Percentiles rank a stretch among this genome's conserved stretches.
phyloP scores from a whole-genome alignment of 2,113 vertebrate genomes.

The Lamprotornis superbus region DNA sequence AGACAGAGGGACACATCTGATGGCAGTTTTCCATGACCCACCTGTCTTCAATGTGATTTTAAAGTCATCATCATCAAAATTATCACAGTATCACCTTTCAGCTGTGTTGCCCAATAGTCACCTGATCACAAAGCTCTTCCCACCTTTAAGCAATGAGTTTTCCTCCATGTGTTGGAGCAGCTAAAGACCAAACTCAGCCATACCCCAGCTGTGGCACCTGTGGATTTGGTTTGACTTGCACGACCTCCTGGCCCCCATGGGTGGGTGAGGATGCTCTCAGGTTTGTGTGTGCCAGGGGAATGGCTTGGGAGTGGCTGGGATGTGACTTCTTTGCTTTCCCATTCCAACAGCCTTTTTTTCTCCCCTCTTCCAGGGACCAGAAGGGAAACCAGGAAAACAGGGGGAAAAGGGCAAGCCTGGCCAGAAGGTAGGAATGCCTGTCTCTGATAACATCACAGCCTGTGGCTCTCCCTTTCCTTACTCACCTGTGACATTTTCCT shows the following conservation, averaged over 20 bases:
- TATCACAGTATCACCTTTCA: not conserved
- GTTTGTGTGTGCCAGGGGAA: not conserved
- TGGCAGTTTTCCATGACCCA: not conserved
- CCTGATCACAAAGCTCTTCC: not conserved
- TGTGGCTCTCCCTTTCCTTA: not conserved
- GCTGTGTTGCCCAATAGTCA: not conserved
- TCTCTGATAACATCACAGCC: not conserved
- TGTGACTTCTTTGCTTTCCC: not conserved
- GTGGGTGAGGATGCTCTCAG: not conserved
- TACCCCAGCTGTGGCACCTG: not conserved
- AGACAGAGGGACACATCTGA: not conserved
- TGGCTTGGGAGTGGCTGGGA: not conserved
- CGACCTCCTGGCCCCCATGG: not conserved
- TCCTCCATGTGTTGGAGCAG: not conserved
- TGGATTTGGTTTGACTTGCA: not conserved
- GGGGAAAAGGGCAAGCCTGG: slow-evolving; percentile 90
- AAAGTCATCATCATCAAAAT: not conserved
- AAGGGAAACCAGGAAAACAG: slow-evolving; percentile 92
- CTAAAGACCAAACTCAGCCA: not conserved
- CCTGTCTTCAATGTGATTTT: not conserved
- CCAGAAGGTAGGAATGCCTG: slow-evolving; percentile 80
- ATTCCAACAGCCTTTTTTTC: not conserved
- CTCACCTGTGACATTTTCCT: not conserved
- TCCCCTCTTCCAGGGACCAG: slow-evolving; percentile 81
- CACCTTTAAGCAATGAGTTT: not conserved